phyloP scores from a whole-genome alignment of 2,888 invertebrate species.

The Germaria angustata region DNA sequence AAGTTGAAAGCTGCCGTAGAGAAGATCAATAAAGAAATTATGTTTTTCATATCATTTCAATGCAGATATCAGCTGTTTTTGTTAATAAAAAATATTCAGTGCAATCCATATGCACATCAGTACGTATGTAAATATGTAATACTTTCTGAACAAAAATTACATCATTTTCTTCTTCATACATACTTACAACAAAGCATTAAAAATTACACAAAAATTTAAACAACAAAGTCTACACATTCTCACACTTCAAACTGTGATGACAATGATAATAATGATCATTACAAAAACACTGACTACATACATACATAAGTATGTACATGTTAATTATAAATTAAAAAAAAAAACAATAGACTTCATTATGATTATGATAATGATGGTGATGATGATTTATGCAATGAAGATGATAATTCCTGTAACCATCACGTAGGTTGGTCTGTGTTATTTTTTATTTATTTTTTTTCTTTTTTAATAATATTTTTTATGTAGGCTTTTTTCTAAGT shows the following conservation, averaged over 20 bases:
- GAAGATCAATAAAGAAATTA: too few species aligned
- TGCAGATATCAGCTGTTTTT: too few species aligned
- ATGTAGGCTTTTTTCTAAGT: conserved; percentile 49
- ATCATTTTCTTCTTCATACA: conserved; percentile 37
- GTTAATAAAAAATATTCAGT: too few species aligned
- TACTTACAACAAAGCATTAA: background rate
- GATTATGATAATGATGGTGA: conserved; percentile 10
- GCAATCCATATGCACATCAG: too few species aligned
- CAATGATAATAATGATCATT: conserved; percentile 16
- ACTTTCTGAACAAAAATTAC: conserved; percentile 54
- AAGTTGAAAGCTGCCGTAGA: too few species aligned
- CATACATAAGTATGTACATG: too few species aligned
- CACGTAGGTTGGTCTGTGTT: conserved; percentile 51
- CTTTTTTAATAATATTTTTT: background rate
- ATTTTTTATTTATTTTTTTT: background rate
- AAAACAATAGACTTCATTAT: conserved; percentile 33
- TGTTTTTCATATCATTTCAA: too few species aligned
- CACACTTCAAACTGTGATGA: conserved; percentile 1
- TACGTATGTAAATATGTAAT: too few species aligned
- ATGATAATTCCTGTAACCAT: conserved; percentile 55
- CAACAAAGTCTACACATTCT: conserved; percentile 18
- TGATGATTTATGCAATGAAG: conserved; percentile 36
- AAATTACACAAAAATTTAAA: background rate
- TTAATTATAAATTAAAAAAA: background rate
- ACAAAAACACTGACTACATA: background rate